Conservation (phyloP, 2,113 vertebrate species). For the Chionis minor region DNA sequence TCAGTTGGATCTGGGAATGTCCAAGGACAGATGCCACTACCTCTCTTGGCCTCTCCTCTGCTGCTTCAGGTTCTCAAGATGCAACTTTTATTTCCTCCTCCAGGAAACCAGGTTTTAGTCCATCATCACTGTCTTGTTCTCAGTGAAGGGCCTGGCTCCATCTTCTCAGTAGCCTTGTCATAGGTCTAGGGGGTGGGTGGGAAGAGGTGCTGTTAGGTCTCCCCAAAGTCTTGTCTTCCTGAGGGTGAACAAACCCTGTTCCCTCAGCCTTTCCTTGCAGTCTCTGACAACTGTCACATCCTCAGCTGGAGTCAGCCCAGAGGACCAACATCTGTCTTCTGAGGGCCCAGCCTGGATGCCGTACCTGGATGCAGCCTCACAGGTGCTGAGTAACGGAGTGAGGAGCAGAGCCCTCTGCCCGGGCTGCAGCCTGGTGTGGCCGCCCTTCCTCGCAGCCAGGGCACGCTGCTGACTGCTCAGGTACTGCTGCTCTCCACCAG, state of each 20-base stretch:
- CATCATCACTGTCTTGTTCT: background rate
- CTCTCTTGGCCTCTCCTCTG: background rate
- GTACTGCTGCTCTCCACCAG: background rate
- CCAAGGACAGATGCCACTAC: background rate
- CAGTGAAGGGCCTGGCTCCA: background rate
- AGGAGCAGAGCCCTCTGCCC: rapidly evolving
- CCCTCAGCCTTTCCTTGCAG: background rate
- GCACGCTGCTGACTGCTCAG: background rate
- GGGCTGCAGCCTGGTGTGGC: background rate
- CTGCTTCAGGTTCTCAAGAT: background rate
- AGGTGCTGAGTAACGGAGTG: background rate
- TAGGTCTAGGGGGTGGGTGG: background rate
- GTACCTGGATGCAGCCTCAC: background rate
- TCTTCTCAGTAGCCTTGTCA: background rate
- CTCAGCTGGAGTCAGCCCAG: background rate
- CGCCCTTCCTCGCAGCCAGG: background rate
- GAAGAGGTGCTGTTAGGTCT: background rate
- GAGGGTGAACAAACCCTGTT: background rate
- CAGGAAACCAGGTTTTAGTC: background rate
- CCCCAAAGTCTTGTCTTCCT: background rate
- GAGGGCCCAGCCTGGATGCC: background rate
- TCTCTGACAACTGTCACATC: background rate
- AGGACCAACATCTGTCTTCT: background rate
- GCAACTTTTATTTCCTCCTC: background rate
- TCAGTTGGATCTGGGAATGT: background rate